These are phyloP conservation scores for Plectropomus leopardus DNA, from an alignment of 2,113 vertebrate species.

Conservation along the genomic window DNA sequence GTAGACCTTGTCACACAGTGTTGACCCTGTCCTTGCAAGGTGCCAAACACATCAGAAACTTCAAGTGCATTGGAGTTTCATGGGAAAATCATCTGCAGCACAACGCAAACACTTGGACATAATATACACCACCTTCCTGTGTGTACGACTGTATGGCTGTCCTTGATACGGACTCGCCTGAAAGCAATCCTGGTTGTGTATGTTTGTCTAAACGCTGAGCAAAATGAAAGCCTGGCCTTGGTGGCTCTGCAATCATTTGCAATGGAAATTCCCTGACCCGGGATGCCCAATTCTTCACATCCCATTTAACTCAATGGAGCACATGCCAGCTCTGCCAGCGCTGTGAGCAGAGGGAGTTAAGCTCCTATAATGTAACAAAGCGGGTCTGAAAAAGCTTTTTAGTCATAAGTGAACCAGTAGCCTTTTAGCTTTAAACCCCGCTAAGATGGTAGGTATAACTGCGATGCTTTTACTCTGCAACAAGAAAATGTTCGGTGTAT, in stretches of 20 bases:
- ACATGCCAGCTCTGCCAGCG: constrained; percentile 34
- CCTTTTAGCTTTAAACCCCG: constrained; percentile 47
- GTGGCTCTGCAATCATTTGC: constrained; percentile 57
- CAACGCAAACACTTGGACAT: constrained; percentile 1
- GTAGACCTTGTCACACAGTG: background rate
- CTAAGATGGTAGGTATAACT: constrained; percentile 6
- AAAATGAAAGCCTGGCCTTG: constrained; percentile 36
- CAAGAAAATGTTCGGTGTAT: background rate
- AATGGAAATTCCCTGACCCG: constrained; percentile 71
- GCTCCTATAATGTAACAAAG: constrained; percentile 59
- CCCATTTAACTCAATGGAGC: constrained; percentile 60
- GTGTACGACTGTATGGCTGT: constrained; percentile 8
- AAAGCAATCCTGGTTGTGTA: constrained; percentile 43
- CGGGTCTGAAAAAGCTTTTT: constrained; percentile 43
- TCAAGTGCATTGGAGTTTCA: constrained; percentile 1
- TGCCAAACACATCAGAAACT: background rate
- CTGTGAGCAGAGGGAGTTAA: constrained; percentile 46
- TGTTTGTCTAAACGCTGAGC: constrained; percentile 45
- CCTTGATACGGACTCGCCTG: constrained; percentile 3
- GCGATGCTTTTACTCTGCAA: constrained; percentile 12
- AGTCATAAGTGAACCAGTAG: constrained; percentile 40
- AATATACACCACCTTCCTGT: constrained; percentile 28
- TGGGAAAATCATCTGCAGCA: constrained; percentile 34
- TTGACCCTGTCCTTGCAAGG: background rate
- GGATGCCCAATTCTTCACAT: constrained; percentile 63